Conservation (phyloP, 2,113 vertebrate genomes). For the Passerina amoena region DNA sequence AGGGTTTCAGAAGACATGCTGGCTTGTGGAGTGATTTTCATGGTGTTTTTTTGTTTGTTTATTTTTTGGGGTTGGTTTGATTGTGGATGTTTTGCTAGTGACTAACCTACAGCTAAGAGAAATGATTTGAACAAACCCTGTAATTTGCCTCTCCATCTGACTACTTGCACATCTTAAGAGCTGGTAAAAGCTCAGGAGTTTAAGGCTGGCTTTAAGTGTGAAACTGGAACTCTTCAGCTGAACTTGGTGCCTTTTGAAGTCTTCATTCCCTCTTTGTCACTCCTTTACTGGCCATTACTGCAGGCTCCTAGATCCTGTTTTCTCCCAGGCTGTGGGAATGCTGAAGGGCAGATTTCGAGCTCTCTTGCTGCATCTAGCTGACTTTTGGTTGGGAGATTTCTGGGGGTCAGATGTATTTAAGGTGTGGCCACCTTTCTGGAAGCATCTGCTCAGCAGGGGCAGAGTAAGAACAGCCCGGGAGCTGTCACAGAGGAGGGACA, state of each 20-base stretch:
- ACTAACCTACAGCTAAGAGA: background rate
- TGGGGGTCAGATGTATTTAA: background rate
- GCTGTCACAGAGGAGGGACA: background rate
- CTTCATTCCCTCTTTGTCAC: background rate
- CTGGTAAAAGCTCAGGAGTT: background rate
- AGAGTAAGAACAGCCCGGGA: background rate
- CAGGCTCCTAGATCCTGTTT: background rate
- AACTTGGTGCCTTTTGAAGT: background rate
- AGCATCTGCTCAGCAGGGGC: fast-evolving
- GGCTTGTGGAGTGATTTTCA: background rate
- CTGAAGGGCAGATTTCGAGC: background rate
- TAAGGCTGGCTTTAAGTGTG: background rate
- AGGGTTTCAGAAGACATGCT: background rate
- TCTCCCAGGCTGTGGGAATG: background rate
- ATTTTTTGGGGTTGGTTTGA: background rate
- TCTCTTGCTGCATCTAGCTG: background rate
- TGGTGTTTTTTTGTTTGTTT: background rate
- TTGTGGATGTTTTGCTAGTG: background rate
- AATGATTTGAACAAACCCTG: background rate
- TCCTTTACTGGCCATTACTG: background rate
- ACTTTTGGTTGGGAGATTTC: background rate
- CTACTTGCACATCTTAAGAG: background rate
- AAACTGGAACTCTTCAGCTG: background rate
- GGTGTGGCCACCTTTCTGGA: background rate
- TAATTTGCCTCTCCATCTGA: background rate